phyloP scores from a whole-genome alignment of 2,888 invertebrate species.

The Platycheirus rosarum region DNA sequence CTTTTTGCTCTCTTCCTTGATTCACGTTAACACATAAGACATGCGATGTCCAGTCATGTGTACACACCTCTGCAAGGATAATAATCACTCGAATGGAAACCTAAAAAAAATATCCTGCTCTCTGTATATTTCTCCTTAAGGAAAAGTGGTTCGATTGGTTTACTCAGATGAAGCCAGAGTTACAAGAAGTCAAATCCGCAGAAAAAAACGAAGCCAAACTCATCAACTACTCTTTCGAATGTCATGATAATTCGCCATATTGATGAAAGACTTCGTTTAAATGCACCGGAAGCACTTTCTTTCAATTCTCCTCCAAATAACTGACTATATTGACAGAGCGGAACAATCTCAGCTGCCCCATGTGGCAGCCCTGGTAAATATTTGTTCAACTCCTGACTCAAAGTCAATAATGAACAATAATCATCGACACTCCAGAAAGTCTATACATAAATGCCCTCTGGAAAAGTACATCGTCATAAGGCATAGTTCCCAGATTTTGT shows the following conservation, averaged over 20 bases:
- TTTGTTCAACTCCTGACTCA: conserved; percentile 59
- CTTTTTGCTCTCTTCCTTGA: conserved; percentile 25
- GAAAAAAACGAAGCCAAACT: conserved; percentile 1
- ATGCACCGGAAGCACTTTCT: conserved; percentile 27
- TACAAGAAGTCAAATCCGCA: conserved; percentile 1
- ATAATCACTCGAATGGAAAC: conserved; percentile 62
- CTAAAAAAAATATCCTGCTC: conserved; percentile 17
- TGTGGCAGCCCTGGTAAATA: conserved; percentile 55
- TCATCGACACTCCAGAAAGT: conserved; percentile 12
- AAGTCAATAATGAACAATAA: conserved; percentile 61
- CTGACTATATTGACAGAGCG: conserved; percentile 12
- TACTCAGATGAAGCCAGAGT: conserved; percentile 23
- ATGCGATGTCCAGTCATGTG: conserved; percentile 43
- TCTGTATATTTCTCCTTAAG: neutral
- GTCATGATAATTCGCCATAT: neutral
- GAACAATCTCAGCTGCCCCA: conserved; percentile 58
- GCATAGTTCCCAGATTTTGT: conserved; percentile 40
- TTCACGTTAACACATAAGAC: conserved; percentile 51
- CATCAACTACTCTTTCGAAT: conserved; percentile 3
- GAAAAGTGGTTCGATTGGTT: conserved; percentile 21
- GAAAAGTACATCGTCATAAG: conserved; percentile 16
- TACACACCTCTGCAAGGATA: conserved; percentile 59
- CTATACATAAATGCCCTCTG: too few relatives aligned
- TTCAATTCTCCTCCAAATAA: neutral
- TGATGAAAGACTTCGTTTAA: neutral